Evolutionary conservation across 2,113 vertebrate genomes (phyloP).

Genomic region (Leptosomus discolor): DNA sequence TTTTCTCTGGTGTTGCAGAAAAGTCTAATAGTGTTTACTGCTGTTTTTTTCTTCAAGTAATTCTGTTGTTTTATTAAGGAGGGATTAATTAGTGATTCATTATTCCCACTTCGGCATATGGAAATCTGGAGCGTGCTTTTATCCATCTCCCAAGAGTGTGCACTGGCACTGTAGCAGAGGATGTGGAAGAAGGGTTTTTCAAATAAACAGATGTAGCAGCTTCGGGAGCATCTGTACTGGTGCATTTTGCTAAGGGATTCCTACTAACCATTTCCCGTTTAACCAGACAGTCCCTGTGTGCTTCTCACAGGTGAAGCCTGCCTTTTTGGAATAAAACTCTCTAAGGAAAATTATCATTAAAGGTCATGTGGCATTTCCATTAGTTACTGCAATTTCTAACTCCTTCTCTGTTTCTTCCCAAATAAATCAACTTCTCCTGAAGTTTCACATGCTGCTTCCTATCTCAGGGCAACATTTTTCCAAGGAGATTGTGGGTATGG

Average conservation of each 20-base stretch:
- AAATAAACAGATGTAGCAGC: conserved; percentile 65
- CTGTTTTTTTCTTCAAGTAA: background rate
- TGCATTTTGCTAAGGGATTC: background rate
- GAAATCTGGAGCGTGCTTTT: conserved; percentile 56
- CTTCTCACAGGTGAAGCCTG: conserved; percentile 4
- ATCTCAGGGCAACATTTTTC: background rate
- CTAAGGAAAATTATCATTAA: background rate
- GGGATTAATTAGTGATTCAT: conserved; percentile 63
- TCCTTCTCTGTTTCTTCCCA: background rate
- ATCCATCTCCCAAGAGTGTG: conserved; percentile 55
- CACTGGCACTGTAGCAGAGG: conserved; percentile 57
- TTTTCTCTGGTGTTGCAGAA: conserved; percentile 15
- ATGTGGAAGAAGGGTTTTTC: conserved; percentile 62
- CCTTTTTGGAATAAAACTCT: background rate
- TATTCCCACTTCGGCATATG: conserved; percentile 60
- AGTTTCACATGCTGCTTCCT: background rate
- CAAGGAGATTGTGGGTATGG: background rate
- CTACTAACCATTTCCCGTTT: background rate
- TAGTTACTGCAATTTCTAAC: background rate
- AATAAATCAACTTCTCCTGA: background rate
- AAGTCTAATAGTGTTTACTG: conserved; percentile 14
- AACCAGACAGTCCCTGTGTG: background rate
- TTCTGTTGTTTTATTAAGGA: conserved; percentile 34
- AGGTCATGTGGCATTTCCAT: background rate
- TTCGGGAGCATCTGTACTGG: conserved; percentile 20